phyloP scores from a whole-genome alignment of 2,797 vertebrate genomes.

The Fringilla coelebs region DNA sequence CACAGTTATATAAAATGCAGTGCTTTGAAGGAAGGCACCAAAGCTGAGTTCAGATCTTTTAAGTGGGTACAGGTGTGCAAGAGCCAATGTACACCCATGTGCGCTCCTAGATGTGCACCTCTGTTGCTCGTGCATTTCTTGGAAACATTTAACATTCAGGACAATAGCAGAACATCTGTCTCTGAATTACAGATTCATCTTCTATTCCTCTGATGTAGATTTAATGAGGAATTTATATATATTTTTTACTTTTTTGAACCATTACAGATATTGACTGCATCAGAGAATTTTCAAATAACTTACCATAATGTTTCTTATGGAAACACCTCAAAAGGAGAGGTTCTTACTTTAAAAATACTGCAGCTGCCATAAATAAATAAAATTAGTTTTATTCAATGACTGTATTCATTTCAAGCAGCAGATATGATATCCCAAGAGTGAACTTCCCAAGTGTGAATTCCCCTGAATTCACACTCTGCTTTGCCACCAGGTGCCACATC shows the following conservation, averaged over 20 bases:
- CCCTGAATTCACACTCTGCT: not conserved
- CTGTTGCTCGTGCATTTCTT: not conserved
- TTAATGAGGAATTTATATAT: not conserved
- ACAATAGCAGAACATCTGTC: not conserved
- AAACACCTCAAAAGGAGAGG: not conserved
- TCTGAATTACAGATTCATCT: not conserved
- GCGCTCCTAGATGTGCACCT: not conserved
- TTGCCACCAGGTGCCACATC: not conserved
- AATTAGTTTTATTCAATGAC: not conserved
- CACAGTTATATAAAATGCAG: not conserved
- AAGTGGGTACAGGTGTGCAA: fast-evolving
- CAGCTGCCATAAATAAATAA: not conserved
- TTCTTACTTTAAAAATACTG: not conserved
- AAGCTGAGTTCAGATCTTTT: not conserved
- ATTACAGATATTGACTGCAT: not conserved
- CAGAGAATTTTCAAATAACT: not conserved
- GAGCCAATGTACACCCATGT: not conserved
- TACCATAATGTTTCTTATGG: not conserved
- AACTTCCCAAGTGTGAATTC: too few relatives aligned
- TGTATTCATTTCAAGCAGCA: not conserved
- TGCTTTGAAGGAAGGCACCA: not conserved
- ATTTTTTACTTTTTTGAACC: not conserved
- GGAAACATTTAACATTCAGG: not conserved
- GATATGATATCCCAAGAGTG: not conserved
- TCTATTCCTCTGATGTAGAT: not conserved